Evolutionary conservation across 2,113 vertebrate species (phyloP).

Genomic region (Thunnus thynnus): DNA sequence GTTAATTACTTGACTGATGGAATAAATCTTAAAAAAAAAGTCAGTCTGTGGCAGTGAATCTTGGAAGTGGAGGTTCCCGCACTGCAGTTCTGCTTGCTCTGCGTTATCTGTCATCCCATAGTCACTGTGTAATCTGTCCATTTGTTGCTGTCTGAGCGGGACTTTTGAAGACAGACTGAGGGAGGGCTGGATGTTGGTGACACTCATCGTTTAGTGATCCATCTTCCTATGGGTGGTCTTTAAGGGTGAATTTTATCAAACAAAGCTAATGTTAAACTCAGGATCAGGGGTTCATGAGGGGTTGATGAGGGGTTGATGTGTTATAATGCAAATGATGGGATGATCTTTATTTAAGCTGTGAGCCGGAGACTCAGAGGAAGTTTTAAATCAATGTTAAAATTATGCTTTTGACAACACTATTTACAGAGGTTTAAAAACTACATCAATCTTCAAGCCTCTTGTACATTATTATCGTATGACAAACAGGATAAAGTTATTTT

Average conservation of each 20-base stretch:
- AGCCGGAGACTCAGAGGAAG: background rate
- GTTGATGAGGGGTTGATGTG: slow-evolving; percentile 33
- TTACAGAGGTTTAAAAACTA: slow-evolving; percentile 7
- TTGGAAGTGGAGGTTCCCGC: slow-evolving; percentile 79
- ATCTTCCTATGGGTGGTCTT: slow-evolving; percentile 84
- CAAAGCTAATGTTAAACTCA: slow-evolving; percentile 65
- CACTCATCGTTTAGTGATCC: slow-evolving; percentile 77
- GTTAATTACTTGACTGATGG: slow-evolving; percentile 88
- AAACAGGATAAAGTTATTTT: slow-evolving; percentile 26
- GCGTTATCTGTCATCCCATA: slow-evolving; percentile 82
- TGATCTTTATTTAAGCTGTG: background rate
- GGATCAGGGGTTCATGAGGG: slow-evolving; percentile 36
- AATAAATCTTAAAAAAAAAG: slow-evolving; percentile 85
- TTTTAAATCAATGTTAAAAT: slow-evolving; percentile 10
- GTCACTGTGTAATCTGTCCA: slow-evolving; percentile 85
- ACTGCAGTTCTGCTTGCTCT: slow-evolving; percentile 79
- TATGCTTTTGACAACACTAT: background rate
- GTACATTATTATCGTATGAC: background rate
- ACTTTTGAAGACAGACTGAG: slow-evolving; percentile 71
- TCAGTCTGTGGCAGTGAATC: slow-evolving; percentile 68
- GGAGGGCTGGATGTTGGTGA: slow-evolving; percentile 69
- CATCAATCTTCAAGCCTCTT: background rate
- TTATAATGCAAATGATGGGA: slow-evolving; percentile 64
- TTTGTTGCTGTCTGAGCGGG: slow-evolving; percentile 79
- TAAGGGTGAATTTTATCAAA: slow-evolving; percentile 51